Conservation (phyloP, 2,797 vertebrate genomes). For the Ctenopoma kingsleyae region DNA sequence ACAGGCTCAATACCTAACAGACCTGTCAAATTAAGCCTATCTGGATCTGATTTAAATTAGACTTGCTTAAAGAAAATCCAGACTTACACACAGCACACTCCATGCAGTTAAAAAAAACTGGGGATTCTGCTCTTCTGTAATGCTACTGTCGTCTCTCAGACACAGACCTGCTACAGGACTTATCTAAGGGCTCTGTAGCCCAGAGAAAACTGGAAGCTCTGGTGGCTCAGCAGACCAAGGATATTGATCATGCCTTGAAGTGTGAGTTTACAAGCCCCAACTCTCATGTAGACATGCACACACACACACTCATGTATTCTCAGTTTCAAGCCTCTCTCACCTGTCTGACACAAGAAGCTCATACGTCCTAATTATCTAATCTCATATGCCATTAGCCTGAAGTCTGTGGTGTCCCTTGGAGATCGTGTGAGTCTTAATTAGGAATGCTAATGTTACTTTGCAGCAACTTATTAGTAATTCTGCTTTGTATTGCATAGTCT, state of each 20-base stretch:
- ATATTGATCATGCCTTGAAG: constrained; percentile 88
- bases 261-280: constrained; percentile 84
- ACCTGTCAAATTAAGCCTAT: background rate
- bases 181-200: constrained; percentile 86
- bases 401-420: constrained; percentile 52
- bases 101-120: constrained; percentile 6
- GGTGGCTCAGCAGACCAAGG: constrained; percentile 84
- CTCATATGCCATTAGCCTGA: constrained; percentile 58
- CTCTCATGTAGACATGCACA: constrained; percentile 23
- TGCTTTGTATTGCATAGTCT: constrained; percentile 11
- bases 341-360: constrained; percentile 51
- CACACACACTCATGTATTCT: constrained; percentile 15
- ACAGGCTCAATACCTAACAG: background rate
- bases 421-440: constrained; percentile 73
- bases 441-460: constrained; percentile 62
- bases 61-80: constrained; percentile 4
- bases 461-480: constrained; percentile 23
- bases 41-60: background rate
- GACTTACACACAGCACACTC: background rate
- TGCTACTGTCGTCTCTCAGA: constrained; percentile 75
- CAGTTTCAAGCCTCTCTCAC: constrained; percentile 30
- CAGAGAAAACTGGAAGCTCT: constrained; percentile 87
- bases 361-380: constrained; percentile 70
- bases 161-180: constrained; percentile 87
- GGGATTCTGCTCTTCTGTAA: constrained; percentile 27